Evolutionary conservation across 1,140 invertebrate species (phyloP).

Genomic region (Mamestra configurata): DNA sequence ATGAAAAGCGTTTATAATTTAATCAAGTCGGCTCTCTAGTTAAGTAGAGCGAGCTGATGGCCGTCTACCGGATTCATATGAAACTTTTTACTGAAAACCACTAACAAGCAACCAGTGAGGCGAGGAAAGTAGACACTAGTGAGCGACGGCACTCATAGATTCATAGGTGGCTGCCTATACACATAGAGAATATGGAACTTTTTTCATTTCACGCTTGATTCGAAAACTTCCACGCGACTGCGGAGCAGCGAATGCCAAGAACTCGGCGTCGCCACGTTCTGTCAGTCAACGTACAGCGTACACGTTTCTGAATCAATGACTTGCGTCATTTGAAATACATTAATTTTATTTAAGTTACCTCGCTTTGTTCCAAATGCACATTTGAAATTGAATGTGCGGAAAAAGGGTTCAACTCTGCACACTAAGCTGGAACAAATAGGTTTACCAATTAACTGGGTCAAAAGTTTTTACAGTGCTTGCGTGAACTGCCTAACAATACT

Average conservation of each 20-base stretch:
- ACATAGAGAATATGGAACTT: slow-evolving; percentile 69
- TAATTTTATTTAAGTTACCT: slow-evolving; percentile 27
- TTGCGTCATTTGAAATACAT: slow-evolving; percentile 44
- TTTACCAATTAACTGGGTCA: slow-evolving; percentile 36
- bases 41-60: slow-evolving; percentile 42
- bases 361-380: slow-evolving; percentile 24
- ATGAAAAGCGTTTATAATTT: slow-evolving; percentile 28
- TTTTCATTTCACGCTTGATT: slow-evolving; percentile 82
- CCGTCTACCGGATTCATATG: slow-evolving; percentile 31
- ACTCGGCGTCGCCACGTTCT: slow-evolving; percentile 54
- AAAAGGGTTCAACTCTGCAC: slow-evolving; percentile 13
- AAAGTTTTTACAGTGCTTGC: slow-evolving; percentile 1
- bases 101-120: slow-evolving; percentile 54
- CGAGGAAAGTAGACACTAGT: slow-evolving; percentile 50
- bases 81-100: slow-evolving; percentile 54
- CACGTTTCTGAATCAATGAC: slow-evolving; percentile 38
- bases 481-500: not conserved
- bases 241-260: slow-evolving; percentile 55
- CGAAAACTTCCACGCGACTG: slow-evolving; percentile 63
- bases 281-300: slow-evolving; percentile 33
- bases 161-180: slow-evolving; percentile 43
- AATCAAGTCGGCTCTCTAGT: slow-evolving; percentile 32
- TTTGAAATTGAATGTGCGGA: slow-evolving; percentile 6
- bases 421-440: slow-evolving; percentile 26
- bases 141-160: slow-evolving; percentile 45